Base-by-base conservation (phyloP, 2,888 invertebrate genomes). In the Stenurella melanura region DNA sequence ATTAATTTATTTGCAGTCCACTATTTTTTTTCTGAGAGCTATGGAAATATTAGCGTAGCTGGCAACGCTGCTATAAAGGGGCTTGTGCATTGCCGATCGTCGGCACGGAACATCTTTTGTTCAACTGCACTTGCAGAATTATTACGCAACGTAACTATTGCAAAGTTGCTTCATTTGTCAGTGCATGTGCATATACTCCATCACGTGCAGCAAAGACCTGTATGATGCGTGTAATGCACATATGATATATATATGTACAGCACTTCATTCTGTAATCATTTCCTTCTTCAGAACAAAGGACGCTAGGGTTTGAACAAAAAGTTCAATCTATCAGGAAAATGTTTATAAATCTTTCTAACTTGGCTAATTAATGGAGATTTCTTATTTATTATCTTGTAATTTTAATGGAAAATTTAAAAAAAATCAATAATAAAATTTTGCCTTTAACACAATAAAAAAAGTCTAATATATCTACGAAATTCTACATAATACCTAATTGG, bases 121-220 rank as follows among this genome's bases (percentile, higher is more conserved):
- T 86, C 85, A 83, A 85, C 83, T 87, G 87, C 87, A 87, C 87
- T 87, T 87, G 87, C 87, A 87, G 86, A 86, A 86, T 85, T 85
- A 85, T 87, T 87, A 87, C 86, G 87, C 85, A 87, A 87, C 82
- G 80, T 34, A 70, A 74, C 71, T 76, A 75, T 63, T 70, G 70
- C 79, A 30, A 69, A 64, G 58, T 64, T 74, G 73, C 72, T 54
- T 30, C 57, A 63, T 63, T 57, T 72, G 72, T 56, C 67, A 64
- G 66, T 73, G 42, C 73, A 70, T 70, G 68, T 68, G 60, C 70
- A 70, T 60, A 38, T 60, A 70, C 60, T 58, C 57, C 58, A 58
- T 73, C 73, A 73, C 58, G 73, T 67, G 67, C 42, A 19, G 26
- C 50, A 30, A 19, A 34, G 17, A 18, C 42, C 15, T 17, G 42